Evolutionary conservation across 53 echinoderm and acorn worm genomes (phyloP).

Genomic region (Arbacia lixula): DNA sequence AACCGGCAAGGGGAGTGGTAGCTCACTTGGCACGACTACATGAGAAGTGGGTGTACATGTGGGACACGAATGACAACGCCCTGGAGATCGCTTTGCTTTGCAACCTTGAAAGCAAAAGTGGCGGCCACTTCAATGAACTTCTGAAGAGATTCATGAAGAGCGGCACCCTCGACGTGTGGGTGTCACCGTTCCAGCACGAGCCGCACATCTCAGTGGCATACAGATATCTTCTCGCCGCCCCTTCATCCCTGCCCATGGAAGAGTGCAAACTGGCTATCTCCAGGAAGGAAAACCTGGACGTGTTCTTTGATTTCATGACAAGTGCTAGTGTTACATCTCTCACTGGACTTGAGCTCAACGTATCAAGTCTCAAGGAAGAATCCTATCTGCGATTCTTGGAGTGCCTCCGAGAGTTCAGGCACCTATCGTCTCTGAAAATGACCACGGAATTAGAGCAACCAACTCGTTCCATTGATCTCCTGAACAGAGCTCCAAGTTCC

Average conservation of each 20-base stretch:
- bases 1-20: conserved; percentile 8
- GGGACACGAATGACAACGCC: conserved; percentile 36
- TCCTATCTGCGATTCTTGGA: background rate
- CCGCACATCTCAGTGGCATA: conserved; percentile 38
- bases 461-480: background rate
- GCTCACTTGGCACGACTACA: conserved; percentile 1
- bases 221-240: conserved; percentile 14
- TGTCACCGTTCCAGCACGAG: conserved; percentile 27
- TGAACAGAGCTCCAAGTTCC: background rate
- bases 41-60: conserved; percentile 33
- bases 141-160: conserved; percentile 20
- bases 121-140: conserved; percentile 12
- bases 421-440: background rate
- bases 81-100: conserved; percentile 42
- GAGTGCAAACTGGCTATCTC: background rate
- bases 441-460: background rate
- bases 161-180: background rate
- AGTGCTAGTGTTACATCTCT: conserved; percentile 12
- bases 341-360: conserved; percentile 30
- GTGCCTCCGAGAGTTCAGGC: background rate
- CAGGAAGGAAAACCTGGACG: conserved; percentile 1
- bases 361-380: conserved; percentile 9
- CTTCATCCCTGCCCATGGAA: conserved; percentile 4
- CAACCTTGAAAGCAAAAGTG: conserved; percentile 37
- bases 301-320: conserved; percentile 33